Conservation (phyloP, 2,888 invertebrate genomes). For the Brachypalpus laphriformis region DNA sequence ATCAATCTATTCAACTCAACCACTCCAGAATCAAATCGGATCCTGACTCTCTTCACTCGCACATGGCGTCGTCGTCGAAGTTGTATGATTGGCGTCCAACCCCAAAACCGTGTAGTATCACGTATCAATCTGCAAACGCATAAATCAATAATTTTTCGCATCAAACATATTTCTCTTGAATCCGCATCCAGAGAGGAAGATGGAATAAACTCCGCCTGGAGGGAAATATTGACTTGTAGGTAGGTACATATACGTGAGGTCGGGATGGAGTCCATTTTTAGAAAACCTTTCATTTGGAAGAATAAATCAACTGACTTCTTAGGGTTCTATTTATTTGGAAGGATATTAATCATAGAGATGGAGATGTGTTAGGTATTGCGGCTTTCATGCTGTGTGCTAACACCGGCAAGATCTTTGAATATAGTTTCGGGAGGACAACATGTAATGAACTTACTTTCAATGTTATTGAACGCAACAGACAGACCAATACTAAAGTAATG, state of each 20-base stretch:
- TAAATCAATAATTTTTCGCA: conserved; percentile 74
- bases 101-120: conserved; percentile 53
- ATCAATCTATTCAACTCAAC: conserved; percentile 39
- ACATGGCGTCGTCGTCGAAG: conserved; percentile 19
- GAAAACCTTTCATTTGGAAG: conserved; percentile 44
- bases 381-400: background rate
- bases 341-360: background rate
- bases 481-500: no score
- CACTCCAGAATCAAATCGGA: conserved; percentile 14
- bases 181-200: conserved; percentile 9
- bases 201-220: conserved; percentile 46
- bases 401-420: no score
- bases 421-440: no score
- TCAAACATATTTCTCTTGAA: conserved; percentile 34
- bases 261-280: conserved; percentile 41
- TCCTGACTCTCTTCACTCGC: background rate
- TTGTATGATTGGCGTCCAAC: conserved; percentile 44
- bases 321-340: background rate
- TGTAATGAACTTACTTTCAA: no score
- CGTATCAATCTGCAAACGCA: conserved; percentile 75
- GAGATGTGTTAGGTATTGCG: background rate
- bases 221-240: background rate
- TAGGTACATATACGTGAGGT: conserved; percentile 1
- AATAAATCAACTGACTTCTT: conserved; percentile 36
- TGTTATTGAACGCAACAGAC: no score